Evolutionary conservation across 2,888 invertebrate species (phyloP).

Genomic region (Aproaerema taeniolella): DNA sequence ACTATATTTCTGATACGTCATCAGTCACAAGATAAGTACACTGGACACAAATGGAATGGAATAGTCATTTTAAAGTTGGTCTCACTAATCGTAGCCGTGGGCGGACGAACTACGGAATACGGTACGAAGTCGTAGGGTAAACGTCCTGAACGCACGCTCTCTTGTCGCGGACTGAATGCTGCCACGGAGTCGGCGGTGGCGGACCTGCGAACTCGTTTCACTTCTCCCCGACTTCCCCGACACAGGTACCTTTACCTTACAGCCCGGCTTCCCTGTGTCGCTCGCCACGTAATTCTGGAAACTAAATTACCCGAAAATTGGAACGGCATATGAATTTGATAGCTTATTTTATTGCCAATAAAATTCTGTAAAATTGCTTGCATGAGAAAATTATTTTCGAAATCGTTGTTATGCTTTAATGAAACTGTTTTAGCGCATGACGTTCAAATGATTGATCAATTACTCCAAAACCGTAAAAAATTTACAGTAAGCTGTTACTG

Average conservation of each 20-base stretch:
- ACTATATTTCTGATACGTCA: conserved; percentile 31
- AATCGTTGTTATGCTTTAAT: too few species aligned
- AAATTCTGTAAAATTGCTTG: conserved; percentile 5
- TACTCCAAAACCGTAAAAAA: too few species aligned
- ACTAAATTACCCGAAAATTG: conserved; percentile 18
- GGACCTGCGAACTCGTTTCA: too few species aligned
- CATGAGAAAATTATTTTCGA: neutral
- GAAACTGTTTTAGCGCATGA: too few species aligned
- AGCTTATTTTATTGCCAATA: conserved; percentile 13
- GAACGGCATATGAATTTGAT: conserved; percentile 14
- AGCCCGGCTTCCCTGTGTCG: conserved; percentile 3
- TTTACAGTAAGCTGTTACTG: too few species aligned
- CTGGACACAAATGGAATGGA: conserved; percentile 1
- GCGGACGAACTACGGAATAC: conserved; percentile 26
- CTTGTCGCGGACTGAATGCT: conserved; percentile 41
- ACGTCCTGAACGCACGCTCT: conserved; percentile 5
- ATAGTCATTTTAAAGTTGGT: conserved; percentile 58
- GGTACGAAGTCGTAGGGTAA: conserved; percentile 26
- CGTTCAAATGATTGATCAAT: too few species aligned
- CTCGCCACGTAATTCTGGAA: conserved; percentile 13
- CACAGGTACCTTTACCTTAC: conserved; percentile 4
- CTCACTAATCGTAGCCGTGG: conserved; percentile 35
- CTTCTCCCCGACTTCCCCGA: neutral
- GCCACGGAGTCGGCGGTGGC: conserved; percentile 16
- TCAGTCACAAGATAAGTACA: conserved; percentile 43